Percentiles rank a stretch among this genome's conserved stretches.
Evolutionary conservation across 2,888 invertebrate species (phyloP).

Genomic region (Drosophila phalerata): DNA sequence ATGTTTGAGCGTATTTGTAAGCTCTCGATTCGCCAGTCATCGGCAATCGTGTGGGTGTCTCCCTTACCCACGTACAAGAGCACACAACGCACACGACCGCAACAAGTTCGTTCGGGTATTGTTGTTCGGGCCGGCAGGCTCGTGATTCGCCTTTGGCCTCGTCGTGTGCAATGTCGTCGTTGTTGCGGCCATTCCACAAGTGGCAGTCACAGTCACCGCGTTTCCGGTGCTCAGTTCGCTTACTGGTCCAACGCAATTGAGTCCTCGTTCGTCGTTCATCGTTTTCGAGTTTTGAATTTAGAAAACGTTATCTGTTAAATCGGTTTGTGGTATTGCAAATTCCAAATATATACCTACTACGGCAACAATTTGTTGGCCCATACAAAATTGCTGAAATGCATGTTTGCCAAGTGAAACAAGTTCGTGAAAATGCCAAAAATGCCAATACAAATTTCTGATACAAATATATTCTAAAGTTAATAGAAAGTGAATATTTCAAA

Average conservation of each 20-base stretch:
- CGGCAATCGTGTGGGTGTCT: slow-evolving; percentile 58
- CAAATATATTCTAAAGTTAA: slow-evolving; percentile 25
- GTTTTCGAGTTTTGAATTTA: slow-evolving; percentile 16
- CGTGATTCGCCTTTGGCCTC: slow-evolving; percentile 68
- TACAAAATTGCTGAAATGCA: slow-evolving; percentile 16
- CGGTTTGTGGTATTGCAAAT: slow-evolving; percentile 12
- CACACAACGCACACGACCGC: slow-evolving; percentile 15
- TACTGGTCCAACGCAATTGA: slow-evolving; percentile 54
- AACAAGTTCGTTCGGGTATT: slow-evolving; percentile 47
- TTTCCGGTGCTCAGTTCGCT: slow-evolving; percentile 80
- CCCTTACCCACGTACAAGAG: slow-evolving; percentile 31
- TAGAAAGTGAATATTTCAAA: slow-evolving; percentile 37
- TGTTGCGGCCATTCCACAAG: slow-evolving; percentile 79
- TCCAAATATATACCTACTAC: background rate
- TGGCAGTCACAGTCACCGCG: slow-evolving; percentile 77
- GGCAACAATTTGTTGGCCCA: slow-evolving; percentile 10
- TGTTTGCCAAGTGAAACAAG: slow-evolving; percentile 33
- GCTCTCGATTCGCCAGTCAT: slow-evolving; percentile 64
- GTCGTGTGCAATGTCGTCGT: slow-evolving; percentile 36
- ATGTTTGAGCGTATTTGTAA: slow-evolving; percentile 48
- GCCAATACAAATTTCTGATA: slow-evolving; percentile 36
- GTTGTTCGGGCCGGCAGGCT: slow-evolving; percentile 60
- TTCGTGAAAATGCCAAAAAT: slow-evolving; percentile 36
- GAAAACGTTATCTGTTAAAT: slow-evolving; percentile 4
- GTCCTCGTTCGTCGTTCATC: slow-evolving; percentile 44